Evolutionary conservation across 2,888 invertebrate genomes (phyloP).

Genomic region (Polydrusus pterygomalis): DNA sequence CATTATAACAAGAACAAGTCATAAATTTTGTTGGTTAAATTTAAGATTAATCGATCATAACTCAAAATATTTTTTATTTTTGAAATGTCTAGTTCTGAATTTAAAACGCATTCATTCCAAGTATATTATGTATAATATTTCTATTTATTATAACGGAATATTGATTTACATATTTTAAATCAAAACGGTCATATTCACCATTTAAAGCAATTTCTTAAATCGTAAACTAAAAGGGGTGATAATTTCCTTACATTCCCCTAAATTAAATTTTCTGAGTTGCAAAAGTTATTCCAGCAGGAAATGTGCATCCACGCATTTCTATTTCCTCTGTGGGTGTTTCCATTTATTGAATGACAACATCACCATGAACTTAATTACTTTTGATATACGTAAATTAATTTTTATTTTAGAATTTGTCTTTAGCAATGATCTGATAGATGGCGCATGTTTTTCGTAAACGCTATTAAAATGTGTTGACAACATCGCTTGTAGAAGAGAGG

Average conservation of each 20-base stretch:
- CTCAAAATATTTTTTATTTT: too few relatives aligned
- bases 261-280: constrained; percentile 61
- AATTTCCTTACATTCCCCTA: constrained; percentile 61
- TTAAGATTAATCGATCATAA: too few relatives aligned
- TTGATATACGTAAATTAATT: neutral
- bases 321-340: constrained; percentile 61
- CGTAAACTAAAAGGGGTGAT: neutral
- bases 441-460: too few relatives aligned
- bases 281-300: constrained; percentile 61
- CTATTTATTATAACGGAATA: neutral
- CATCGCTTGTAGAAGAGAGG: too few relatives aligned
- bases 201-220: constrained; percentile 5
- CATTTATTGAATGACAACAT: constrained; percentile 37
- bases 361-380: constrained; percentile 1
- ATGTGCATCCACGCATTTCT: constrained; percentile 64
- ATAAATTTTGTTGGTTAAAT: too few relatives aligned
- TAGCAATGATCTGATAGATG: too few relatives aligned
- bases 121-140: too few relatives aligned
- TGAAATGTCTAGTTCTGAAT: too few relatives aligned
- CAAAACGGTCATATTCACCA: neutral
- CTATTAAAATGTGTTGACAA: too few relatives aligned
- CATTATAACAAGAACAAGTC: too few relatives aligned
- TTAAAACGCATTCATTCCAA: too few relatives aligned
- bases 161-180: neutral
- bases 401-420: neutral